Conservation (phyloP, 2,888 invertebrate genomes). For the Schrankia costaestrigalis region DNA sequence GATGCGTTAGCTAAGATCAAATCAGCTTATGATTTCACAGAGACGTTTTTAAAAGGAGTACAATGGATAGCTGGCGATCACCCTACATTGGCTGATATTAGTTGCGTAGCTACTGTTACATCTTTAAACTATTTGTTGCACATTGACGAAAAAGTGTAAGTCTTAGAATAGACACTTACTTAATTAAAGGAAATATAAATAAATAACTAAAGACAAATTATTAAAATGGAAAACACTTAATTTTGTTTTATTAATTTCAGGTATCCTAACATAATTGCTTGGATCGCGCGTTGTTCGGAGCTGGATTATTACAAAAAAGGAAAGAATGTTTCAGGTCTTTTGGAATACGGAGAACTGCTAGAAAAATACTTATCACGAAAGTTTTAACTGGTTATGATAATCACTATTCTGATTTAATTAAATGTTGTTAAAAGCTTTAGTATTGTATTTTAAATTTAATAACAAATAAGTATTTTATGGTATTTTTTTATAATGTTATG, state of each 20-base stretch:
- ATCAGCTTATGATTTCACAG: constrained; percentile 48
- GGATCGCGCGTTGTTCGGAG: constrained; percentile 32
- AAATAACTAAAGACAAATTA: too few relatives aligned
- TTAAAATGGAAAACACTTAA: background rate
- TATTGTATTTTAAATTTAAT: background rate
- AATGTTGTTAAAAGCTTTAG: background rate
- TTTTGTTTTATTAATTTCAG: constrained; percentile 25
- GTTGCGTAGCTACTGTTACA: constrained; percentile 70
- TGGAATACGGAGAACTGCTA: constrained; percentile 17
- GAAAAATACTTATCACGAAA: constrained; percentile 18
- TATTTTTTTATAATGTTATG: too few relatives aligned
- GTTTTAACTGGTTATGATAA: constrained; percentile 2
- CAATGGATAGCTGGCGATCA: constrained; percentile 75
- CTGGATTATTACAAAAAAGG: constrained; percentile 32
- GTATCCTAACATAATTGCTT: constrained; percentile 33
- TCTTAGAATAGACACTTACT: constrained; percentile 1
- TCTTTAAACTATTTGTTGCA: constrained; percentile 45
- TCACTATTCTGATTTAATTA: background rate
- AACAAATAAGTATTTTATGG: too few relatives aligned
- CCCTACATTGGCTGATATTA: constrained; percentile 80
- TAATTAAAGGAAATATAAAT: background rate
- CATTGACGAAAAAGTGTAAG: constrained; percentile 36
- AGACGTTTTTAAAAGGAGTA: constrained; percentile 66
- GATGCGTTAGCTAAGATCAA: constrained; percentile 31
- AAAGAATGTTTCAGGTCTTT: constrained; percentile 29